Base-by-base conservation (phyloP, 1,140 invertebrate genomes). In the Heliconius eleuchia region DNA sequence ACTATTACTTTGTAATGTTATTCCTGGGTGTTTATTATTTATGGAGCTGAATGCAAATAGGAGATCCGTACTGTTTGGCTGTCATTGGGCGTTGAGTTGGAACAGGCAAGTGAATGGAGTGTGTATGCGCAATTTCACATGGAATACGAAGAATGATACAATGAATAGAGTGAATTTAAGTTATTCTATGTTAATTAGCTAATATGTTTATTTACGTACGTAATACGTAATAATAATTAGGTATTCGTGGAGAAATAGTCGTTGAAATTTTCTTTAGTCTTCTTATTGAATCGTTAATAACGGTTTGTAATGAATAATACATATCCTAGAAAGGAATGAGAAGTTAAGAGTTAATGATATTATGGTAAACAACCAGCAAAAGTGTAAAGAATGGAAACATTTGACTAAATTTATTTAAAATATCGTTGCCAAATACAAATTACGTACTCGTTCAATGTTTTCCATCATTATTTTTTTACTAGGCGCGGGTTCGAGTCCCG, bases 11-110 rank as follows among this genome's bases (percentile, higher is more conserved):
- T 71, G 39, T 70, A 76, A 76, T 76, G 66, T 71, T 76, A 72
- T 72, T 19, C 74, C 23, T 76, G 74, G 71, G 79, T 76, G 79
- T 71, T 80, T 80, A 80, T 80, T 75, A 80, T 76, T 80, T 76
- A 80, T 80, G 79, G 74, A 80, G 55, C 76, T 80, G 79, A 75
- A 80, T 80, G 79, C 79, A 80, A 80, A 80, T 80, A 76, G 19
- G 37, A 80, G 73, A 76, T 73, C 73, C 34, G 27, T 75, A 42
- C 74, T 76, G 23, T 73, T 76, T 76, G 74, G 39, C 60, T 73
- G 66, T 73, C 74, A 76, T 79, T 79, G 71, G 34, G 19, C 46
- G 46, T 76, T 76, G 78, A 42, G 42, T 75, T 80, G 23, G 5
- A 39, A 74, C 18, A 60, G 71, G 27, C n/a, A 75, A 74, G 66